phyloP scores from a whole-genome alignment of 2,797 vertebrate species.

The Chanos chanos region DNA sequence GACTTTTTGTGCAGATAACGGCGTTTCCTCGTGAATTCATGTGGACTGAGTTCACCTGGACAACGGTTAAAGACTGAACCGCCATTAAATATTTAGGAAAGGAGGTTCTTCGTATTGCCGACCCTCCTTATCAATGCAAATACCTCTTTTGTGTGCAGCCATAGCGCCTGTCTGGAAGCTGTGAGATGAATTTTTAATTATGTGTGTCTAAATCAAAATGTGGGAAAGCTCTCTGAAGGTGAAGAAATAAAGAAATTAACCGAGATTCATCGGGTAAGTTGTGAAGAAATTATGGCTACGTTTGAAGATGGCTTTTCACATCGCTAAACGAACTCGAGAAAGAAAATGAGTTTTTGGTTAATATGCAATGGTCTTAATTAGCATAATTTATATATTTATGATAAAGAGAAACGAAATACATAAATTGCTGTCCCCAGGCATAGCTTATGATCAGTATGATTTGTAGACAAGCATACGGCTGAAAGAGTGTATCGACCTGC shows the following conservation, averaged over 20 bases:
- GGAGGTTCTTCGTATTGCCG: conserved; percentile 65
- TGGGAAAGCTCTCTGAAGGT: conserved; percentile 65
- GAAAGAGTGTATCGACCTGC: conserved; percentile 57
- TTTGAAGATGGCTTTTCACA: conserved; percentile 36
- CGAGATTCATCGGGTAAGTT: conserved; percentile 73
- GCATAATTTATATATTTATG: conserved; percentile 99
- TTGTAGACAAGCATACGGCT: not conserved
- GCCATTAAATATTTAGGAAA: conserved; percentile 72
- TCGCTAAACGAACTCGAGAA: conserved; percentile 60
- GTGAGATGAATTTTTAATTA: conserved; percentile 87
- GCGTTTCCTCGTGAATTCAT: conserved; percentile 49
- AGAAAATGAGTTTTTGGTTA: conserved; percentile 84
- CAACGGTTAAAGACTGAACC: conserved; percentile 57
- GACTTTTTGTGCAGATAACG: conserved; percentile 64
- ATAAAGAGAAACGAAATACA: conserved; percentile 84
- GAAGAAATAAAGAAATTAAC: conserved; percentile 61
- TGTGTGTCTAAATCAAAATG: conserved; percentile 76
- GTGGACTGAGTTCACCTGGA: conserved; percentile 47
- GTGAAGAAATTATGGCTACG: conserved; percentile 44
- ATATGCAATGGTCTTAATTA: conserved; percentile 98
- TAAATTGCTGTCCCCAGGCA: conserved; percentile 62
- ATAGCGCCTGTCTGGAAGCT: conserved; percentile 76
- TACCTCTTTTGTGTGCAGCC: conserved; percentile 78
- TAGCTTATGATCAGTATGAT: conserved; percentile 44
- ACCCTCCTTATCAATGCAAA: conserved; percentile 81